Conservation (phyloP, 2,797 vertebrate species). For the Ptychadena robeensis region DNA sequence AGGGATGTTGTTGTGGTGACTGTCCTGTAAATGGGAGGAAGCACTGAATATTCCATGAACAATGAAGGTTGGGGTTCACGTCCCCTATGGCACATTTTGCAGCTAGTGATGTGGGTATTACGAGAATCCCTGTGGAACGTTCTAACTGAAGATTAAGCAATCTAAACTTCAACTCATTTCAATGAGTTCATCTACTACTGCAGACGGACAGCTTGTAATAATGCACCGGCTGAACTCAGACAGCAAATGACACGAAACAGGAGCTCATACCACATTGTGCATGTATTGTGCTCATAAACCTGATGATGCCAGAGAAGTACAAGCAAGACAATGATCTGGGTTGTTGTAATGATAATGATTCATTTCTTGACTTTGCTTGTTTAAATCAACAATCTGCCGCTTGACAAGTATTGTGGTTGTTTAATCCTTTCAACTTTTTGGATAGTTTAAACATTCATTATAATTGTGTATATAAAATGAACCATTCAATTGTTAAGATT, state of each 20-base stretch:
- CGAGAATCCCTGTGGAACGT: slow-evolving; percentile 33
- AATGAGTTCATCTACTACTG: neutral
- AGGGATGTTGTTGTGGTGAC: slow-evolving; percentile 57
- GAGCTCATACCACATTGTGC: too few relatives aligned
- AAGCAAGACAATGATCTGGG: too few relatives aligned
- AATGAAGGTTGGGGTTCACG: slow-evolving; percentile 61
- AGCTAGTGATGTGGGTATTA: slow-evolving; percentile 26
- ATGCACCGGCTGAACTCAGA: neutral
- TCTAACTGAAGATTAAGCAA: slow-evolving; percentile 26
- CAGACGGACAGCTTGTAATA: neutral
- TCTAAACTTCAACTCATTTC: neutral
- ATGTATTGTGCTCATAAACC: too few relatives aligned
- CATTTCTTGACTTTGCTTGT: too few relatives aligned
- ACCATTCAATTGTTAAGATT: too few relatives aligned
- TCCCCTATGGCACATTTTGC: slow-evolving; percentile 37
- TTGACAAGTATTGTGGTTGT: too few relatives aligned
- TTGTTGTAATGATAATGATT: too few relatives aligned
- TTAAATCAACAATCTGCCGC: too few relatives aligned
- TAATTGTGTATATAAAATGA: too few relatives aligned
- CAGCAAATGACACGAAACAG: neutral
- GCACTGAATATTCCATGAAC: slow-evolving; percentile 54
- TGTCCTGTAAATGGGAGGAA: slow-evolving; percentile 61
- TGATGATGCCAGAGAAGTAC: too few relatives aligned
- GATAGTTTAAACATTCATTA: too few relatives aligned
- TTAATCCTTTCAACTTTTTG: too few relatives aligned